Conservation (phyloP, 2,888 invertebrate genomes). For the Arctia plantaginis region DNA sequence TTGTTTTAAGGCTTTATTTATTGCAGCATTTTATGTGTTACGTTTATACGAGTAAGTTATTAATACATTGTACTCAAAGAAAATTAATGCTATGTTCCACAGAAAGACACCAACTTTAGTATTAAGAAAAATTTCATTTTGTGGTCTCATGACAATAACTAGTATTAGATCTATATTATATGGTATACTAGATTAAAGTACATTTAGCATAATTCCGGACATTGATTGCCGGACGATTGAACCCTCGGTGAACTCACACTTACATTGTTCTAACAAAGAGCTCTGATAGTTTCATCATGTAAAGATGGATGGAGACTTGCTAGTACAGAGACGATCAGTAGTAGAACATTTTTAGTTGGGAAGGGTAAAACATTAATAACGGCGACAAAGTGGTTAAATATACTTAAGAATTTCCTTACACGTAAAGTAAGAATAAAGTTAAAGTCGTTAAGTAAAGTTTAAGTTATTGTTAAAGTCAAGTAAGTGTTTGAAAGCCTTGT, state of each 20-base stretch:
- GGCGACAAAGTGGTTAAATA: background rate
- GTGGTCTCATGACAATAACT: too few species aligned
- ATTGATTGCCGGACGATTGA: too few species aligned
- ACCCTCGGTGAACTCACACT: background rate
- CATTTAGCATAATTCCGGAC: too few species aligned
- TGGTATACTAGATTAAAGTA: background rate
- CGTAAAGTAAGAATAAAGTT: background rate
- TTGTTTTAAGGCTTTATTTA: slow-evolving; percentile 11
- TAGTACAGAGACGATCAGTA: background rate
- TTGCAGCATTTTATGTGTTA: background rate
- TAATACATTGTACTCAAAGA: background rate
- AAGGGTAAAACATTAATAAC: background rate
- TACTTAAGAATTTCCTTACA: background rate
- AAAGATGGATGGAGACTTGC: background rate
- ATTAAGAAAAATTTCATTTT: background rate
- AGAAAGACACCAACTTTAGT: background rate
- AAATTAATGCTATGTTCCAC: background rate
- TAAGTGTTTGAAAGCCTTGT: background rate
- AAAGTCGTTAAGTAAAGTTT: background rate
- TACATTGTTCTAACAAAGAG: background rate
- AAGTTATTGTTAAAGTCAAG: background rate
- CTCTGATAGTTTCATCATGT: background rate
- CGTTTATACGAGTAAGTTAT: background rate
- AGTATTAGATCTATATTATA: background rate
- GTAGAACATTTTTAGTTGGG: background rate